These are phyloP conservation scores for Petrolisthes manimaculis DNA, from an alignment of 2,888 invertebrate genomes.

Conservation along the genomic window DNA sequence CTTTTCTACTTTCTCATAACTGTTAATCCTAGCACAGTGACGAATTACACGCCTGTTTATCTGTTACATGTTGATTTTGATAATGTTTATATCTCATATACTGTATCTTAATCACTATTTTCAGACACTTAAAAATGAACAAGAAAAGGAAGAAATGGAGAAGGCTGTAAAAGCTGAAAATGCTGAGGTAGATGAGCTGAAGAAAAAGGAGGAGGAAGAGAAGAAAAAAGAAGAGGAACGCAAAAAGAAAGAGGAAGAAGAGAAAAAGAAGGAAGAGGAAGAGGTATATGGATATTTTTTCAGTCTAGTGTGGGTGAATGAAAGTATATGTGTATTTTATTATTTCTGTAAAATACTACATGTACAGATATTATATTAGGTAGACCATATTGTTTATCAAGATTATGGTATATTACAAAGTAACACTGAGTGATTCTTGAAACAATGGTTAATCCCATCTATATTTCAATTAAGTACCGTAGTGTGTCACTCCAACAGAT, in stretches of 20 bases:
- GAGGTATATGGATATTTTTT: constrained; percentile 68
- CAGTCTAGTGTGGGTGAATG: neutral
- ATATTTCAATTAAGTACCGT: too few species aligned
- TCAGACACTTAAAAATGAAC: constrained; percentile 57
- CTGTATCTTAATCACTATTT: neutral
- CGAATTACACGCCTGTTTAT: neutral
- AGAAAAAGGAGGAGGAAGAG: constrained; percentile 70
- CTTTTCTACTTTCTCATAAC: too few species aligned
- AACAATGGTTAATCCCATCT: too few species aligned
- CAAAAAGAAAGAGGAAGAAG: constrained; percentile 66
- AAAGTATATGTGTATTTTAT: too few species aligned
- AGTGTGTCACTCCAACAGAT: too few species aligned
- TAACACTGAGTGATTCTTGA: too few species aligned
- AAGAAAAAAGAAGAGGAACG: constrained; percentile 64
- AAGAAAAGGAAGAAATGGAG: constrained; percentile 70
- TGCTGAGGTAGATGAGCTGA: constrained; percentile 71
- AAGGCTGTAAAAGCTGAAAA: constrained; percentile 66
- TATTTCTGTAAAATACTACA: too few species aligned
- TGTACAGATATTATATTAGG: too few species aligned
- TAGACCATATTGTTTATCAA: too few species aligned
- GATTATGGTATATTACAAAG: too few species aligned
- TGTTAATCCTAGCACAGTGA: too few species aligned
- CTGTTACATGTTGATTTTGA: neutral
- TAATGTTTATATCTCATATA: neutral
- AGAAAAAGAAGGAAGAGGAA: constrained; percentile 72